Conservation (phyloP, 2,113 vertebrate species). For the Cochlearius cochlearius region DNA sequence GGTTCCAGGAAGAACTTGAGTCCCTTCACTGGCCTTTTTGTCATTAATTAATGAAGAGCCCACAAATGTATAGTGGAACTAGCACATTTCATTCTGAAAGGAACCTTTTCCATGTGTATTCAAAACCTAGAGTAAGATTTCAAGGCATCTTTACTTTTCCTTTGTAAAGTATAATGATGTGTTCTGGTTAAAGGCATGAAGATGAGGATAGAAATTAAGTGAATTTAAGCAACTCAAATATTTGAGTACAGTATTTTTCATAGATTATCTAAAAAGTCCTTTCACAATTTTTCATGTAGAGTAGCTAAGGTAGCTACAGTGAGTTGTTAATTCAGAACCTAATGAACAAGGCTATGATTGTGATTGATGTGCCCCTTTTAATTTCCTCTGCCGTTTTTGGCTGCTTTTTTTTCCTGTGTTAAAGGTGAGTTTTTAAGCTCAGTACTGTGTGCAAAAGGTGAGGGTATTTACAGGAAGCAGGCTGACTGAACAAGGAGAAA, state of each 20-base stretch:
- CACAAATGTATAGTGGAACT: not conserved
- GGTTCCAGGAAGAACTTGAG: not conserved
- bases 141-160: not conserved
- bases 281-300: not conserved
- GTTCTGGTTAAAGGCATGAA: not conserved
- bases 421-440: not conserved
- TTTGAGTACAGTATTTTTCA: not conserved
- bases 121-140: not conserved
- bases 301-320: not conserved
- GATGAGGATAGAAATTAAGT: not conserved
- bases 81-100: rapidly evolving
- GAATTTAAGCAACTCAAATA: not conserved
- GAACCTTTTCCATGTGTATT: not conserved
- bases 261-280: not conserved
- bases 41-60: not conserved
- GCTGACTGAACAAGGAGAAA: not conserved
- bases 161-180: not conserved
- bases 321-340: not conserved
- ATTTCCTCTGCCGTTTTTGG: not conserved
- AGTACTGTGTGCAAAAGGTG: not conserved
- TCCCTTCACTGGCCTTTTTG: not conserved
- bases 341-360: not conserved
- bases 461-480: not conserved
- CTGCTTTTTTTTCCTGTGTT: not conserved
- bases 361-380: not conserved